These are phyloP conservation scores for Coptodon bakossiorum DNA, from an alignment of 2,113 vertebrate species.

Conservation along the genomic window DNA sequence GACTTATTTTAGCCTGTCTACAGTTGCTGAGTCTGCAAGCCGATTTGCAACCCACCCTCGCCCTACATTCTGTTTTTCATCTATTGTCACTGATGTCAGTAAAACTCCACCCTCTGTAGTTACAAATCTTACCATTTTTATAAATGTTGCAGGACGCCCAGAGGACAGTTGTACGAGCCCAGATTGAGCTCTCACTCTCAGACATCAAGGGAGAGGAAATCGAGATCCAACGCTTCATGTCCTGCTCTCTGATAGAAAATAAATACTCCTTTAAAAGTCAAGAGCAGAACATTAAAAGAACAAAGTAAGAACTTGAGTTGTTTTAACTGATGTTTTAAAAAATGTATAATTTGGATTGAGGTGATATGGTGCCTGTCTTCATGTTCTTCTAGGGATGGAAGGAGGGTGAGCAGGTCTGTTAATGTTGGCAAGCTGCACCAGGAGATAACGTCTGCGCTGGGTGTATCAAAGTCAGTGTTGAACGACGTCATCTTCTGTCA, in stretches of 20 bases:
- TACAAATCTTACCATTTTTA: not conserved
- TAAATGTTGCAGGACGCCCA: slow-evolving; percentile 79
- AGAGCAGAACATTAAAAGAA: slow-evolving; percentile 88
- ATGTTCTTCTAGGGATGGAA: slow-evolving; percentile 72
- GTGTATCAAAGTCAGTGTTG: slow-evolving; percentile 90
- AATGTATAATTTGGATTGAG: not conserved
- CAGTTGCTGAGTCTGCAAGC: not conserved
- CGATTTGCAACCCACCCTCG: not conserved
- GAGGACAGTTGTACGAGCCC: slow-evolving; percentile 91
- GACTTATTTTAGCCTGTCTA: not conserved
- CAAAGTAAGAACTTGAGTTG: slow-evolving; percentile 74
- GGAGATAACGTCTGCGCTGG: slow-evolving; percentile 91
- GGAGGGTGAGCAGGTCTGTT: slow-evolving; percentile 86
- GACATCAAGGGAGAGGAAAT: slow-evolving; percentile 83
- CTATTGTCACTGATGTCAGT: not conserved
- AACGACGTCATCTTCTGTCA: slow-evolving; percentile 98
- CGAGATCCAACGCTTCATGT: slow-evolving; percentile 88
- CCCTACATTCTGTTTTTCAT: not conserved
- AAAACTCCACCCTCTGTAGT: not conserved
- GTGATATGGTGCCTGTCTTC: not conserved
- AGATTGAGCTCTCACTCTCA: slow-evolving; percentile 87
- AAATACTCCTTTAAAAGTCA: slow-evolving; percentile 88
- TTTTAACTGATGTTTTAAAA: not conserved
- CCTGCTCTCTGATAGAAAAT: slow-evolving; percentile 89
- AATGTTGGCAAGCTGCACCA: slow-evolving; percentile 93